Evolutionary conservation across 2,797 vertebrate species (phyloP), one percentile per base, ranked within the genome.

Genomic region (Pangasius krempfi): DNA sequence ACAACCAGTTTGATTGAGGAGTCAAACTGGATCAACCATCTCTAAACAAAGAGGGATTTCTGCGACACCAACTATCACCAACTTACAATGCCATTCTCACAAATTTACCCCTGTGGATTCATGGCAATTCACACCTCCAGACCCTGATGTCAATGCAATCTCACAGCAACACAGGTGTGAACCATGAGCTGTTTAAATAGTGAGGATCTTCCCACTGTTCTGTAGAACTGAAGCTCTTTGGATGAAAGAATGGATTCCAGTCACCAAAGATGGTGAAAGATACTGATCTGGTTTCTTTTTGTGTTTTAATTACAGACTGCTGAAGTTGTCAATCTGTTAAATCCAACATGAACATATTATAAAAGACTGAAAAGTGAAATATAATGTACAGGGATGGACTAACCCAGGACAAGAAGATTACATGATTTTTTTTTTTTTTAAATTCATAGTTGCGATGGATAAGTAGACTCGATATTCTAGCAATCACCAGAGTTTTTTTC

Each of bases 101-200:
- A 66, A 81, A 40, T 44, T 4, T 18, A 47, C 60, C 40, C 60
- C 81, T 66, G 81, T 64, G 58, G 40, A 66, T 50, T 84, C 25
- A 50, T 12, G 18, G 14, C 44, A 68, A 52, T 52, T 52, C 82
- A 52, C 82, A 33, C 82, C 44, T 84, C 27, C 82, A 33, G 62
- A 68, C 82, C 82, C 44, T 52, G 37, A 84, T 30, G 44, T 50
- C 82, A 84, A 50, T 50, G 82, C 62, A 84, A 84, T 66, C 62
- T 68, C 82, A 50, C 62, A 30, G 50, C 40, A 7, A 25, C 82
- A 66, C 25, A 66, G 62, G 58, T 64, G 58, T n/a, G 37, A 83
- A 83, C 58, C 33, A 18, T 10, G 10, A 5, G 18, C 16, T 16
- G 80, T 62, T 83, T 83, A 20, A 83, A 27, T 64, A 47, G 40